Conservation (phyloP, 1,140 invertebrate genomes). For the Oppia nitens region DNA sequence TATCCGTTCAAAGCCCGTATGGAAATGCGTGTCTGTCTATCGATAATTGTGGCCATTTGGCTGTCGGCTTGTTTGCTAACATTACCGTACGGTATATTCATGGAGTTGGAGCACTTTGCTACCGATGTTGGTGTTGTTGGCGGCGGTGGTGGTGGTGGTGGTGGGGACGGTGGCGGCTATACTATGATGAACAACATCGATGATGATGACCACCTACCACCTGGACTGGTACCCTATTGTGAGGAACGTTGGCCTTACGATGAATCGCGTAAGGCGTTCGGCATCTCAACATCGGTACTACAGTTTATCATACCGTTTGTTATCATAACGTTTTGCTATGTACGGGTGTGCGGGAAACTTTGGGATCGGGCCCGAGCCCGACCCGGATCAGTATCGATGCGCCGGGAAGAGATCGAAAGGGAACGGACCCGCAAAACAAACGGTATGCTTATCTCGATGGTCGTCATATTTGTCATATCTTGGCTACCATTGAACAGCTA, state of each 20-base stretch:
- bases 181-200: too few species aligned
- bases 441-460: constrained; percentile 93
- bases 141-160: too few species aligned
- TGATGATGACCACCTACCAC: too few species aligned
- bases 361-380: constrained; percentile 56
- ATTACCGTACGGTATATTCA: constrained; percentile 78
- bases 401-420: constrained; percentile 37
- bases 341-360: constrained; percentile 70
- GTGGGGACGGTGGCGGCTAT: too few species aligned
- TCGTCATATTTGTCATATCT: constrained; percentile 80
- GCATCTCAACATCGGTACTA: constrained; percentile 63
- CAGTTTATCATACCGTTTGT: constrained; percentile 89
- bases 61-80: constrained; percentile 65
- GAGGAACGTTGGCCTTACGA: constrained; percentile 71
- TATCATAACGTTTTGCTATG: constrained; percentile 77
- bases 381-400: constrained; percentile 55
- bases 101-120: constrained; percentile 37
- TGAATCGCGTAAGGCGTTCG: constrained; percentile 51
- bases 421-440: constrained; percentile 58
- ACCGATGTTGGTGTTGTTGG: too few species aligned
- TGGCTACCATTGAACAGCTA: constrained; percentile 86
- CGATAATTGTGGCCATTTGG: constrained; percentile 79
- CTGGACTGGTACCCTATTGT: constrained; percentile 39
- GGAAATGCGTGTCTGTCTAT: constrained; percentile 59
- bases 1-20: constrained; percentile 84